phyloP scores from a whole-genome alignment of 2,888 invertebrate genomes.

The Itoplectis maculator region DNA sequence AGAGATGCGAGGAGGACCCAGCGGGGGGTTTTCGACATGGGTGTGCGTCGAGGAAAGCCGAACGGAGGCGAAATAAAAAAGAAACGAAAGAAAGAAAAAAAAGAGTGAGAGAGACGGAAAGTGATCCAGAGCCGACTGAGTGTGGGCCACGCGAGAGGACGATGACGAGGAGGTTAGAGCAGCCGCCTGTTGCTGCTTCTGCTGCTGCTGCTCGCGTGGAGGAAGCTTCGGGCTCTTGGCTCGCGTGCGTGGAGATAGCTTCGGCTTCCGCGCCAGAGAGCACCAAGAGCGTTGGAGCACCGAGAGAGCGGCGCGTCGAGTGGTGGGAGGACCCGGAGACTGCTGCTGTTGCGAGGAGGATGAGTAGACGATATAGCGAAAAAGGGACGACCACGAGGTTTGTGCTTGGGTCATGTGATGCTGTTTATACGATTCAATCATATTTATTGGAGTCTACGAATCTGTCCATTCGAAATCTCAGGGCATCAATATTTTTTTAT shows the following conservation, averaged over 20 bases:
- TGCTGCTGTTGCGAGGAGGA: constrained; percentile 51
- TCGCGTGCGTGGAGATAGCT: constrained; percentile 73
- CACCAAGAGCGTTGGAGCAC: constrained; percentile 57
- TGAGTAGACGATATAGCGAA: constrained; percentile 61
- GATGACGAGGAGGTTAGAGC: constrained; percentile 69
- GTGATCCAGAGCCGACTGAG: constrained; percentile 9
- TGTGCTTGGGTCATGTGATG: constrained; percentile 47
- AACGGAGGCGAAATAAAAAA: constrained; percentile 21
- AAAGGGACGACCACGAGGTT: constrained; percentile 10
- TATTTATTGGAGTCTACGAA: background rate
- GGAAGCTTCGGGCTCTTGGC: constrained; percentile 73
- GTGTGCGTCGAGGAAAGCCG: constrained; percentile 35
- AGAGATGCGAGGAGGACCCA: constrained; percentile 64
- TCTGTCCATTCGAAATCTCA: no score
- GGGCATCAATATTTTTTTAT: no score
- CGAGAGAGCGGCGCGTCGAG: constrained; percentile 58
- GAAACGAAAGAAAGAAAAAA: constrained; percentile 26
- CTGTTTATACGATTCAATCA: constrained; percentile 52
- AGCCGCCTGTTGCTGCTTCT: constrained; percentile 81
- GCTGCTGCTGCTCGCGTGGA: constrained; percentile 79
- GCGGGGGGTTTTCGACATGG: constrained; percentile 61
- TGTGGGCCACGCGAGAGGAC: constrained; percentile 28
- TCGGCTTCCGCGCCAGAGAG: constrained; percentile 70
- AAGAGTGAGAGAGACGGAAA: constrained; percentile 48
- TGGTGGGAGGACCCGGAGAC: constrained; percentile 65